phyloP scores from a whole-genome alignment of 1,140 invertebrate species.

The Dinothrombium tinctorium region DNA sequence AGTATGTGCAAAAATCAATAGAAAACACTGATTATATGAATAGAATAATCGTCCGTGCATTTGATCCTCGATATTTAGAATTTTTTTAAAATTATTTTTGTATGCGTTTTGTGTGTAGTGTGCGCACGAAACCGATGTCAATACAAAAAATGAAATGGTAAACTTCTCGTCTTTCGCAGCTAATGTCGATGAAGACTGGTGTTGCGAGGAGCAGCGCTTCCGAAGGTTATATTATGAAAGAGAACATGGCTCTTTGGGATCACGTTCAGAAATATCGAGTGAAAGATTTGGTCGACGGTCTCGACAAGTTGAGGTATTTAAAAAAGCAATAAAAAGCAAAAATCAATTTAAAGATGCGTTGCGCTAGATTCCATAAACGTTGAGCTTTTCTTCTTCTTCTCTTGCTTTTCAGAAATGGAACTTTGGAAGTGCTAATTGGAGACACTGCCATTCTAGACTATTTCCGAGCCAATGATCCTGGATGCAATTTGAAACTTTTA shows the following conservation, averaged over 20 bases:
- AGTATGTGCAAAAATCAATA: no score
- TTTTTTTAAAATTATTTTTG: no score
- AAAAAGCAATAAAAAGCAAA: not conserved
- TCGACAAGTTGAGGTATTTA: constrained; percentile 38
- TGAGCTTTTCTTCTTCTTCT: not conserved
- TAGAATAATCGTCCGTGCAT: no score
- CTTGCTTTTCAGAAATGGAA: constrained; percentile 30
- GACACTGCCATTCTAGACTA: constrained; percentile 66
- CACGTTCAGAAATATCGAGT: constrained; percentile 49
- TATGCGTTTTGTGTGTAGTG: no score
- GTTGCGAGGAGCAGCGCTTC: constrained; percentile 52
- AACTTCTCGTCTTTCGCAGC: no score
- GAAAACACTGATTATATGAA: no score
- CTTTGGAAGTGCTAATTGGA: constrained; percentile 50
- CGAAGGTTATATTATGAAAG: constrained; percentile 53
- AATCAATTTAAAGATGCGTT: not conserved
- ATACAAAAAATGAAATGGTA: no score
- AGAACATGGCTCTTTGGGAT: constrained; percentile 44
- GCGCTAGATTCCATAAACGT: not conserved
- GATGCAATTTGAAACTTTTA: constrained; percentile 36
- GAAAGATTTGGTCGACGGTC: constrained; percentile 46
- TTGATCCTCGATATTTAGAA: no score
- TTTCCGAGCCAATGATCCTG: constrained; percentile 53
- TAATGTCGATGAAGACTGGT: constrained; percentile 48
- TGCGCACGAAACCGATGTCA: no score